A percentile compares a stretch with the other conserved stretches of the same genome.
These are phyloP conservation scores for Styela clava DNA, from an alignment of 23 tunicate genomes.

Conservation along the genomic window DNA sequence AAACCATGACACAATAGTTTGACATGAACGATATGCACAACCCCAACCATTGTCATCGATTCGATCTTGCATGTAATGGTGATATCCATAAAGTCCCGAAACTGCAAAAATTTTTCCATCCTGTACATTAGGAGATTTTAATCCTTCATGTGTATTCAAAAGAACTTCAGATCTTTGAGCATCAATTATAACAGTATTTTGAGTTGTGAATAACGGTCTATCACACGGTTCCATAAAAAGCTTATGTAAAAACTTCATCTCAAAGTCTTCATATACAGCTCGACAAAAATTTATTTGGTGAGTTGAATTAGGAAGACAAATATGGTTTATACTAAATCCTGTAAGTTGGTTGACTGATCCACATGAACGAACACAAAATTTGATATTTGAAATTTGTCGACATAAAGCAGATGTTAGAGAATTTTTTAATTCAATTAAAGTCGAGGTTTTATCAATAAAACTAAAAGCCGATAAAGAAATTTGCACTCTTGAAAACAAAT, in stretches of 20 bases:
- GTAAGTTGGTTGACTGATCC: neutral
- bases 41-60: constrained; percentile 98
- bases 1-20: constrained; percentile 91
- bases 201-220: constrained; percentile 10
- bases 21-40: constrained; percentile 91
- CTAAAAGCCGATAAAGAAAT: neutral
- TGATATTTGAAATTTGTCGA: neutral
- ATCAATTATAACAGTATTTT: neutral
- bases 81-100: constrained; percentile 68
- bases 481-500: neutral
- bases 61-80: constrained; percentile 90
- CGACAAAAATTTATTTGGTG: neutral
- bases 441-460: neutral
- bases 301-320: constrained; percentile 3
- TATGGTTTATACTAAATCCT: neutral
- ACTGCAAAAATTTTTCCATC: constrained; percentile 36
- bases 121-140: constrained; percentile 29
- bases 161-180: neutral
- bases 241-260: constrained; percentile 1
- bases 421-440: neutral
- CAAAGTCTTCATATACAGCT: neutral
- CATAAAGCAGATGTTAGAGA: neutral
- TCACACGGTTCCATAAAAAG: neutral
- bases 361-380: neutral
- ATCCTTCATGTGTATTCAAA: constrained; percentile 12